A percentile compares a stretch with the other conserved stretches of the same genome.
These are phyloP conservation scores for Carduelis carduelis DNA, from an alignment of 2,797 vertebrate genomes.

Conservation along the genomic window DNA sequence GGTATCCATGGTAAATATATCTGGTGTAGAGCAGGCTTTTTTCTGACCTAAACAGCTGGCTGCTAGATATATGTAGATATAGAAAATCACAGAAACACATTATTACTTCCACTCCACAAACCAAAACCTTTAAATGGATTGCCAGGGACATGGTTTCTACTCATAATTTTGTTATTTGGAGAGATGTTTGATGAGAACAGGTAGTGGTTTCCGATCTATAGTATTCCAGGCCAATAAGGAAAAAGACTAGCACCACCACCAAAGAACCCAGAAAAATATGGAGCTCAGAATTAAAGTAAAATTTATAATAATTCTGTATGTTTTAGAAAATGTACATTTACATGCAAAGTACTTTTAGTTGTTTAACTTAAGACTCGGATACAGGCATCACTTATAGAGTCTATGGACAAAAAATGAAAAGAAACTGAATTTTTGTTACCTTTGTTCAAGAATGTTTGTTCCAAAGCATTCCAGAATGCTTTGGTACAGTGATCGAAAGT, in stretches of 20 bases:
- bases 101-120: background rate
- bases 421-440: background rate
- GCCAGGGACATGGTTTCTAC: background rate
- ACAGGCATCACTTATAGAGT: background rate
- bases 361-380: background rate
- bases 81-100: background rate
- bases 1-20: background rate
- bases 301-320: background rate
- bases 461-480: background rate
- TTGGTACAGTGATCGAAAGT: background rate
- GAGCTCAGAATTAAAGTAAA: background rate
- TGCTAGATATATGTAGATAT: background rate
- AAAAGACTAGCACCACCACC: background rate
- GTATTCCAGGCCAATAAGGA: background rate
- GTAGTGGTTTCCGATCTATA: background rate
- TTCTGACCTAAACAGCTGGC: background rate
- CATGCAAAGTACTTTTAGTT: background rate
- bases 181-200: background rate
- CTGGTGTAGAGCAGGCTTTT: rapidly evolving
- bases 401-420: background rate
- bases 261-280: background rate
- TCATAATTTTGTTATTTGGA: background rate
- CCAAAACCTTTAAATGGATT: background rate
- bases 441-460: background rate
- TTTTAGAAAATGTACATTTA: background rate